Conservation (phyloP, 2,113 vertebrate genomes). For the Scalopus aquaticus region DNA sequence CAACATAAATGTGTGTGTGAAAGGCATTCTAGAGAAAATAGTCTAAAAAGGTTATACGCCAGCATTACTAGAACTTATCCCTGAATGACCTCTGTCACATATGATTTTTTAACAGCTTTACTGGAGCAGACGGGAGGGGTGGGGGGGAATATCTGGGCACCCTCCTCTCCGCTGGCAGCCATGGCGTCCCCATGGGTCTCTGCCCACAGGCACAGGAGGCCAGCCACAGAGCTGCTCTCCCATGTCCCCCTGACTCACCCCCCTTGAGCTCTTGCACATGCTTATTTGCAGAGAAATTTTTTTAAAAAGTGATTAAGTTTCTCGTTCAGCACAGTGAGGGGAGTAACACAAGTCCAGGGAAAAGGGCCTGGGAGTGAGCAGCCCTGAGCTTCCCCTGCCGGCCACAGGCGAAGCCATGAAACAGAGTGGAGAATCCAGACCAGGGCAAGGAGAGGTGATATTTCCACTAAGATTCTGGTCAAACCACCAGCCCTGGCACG, state of each 20-base stretch:
- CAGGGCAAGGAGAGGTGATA: neutral
- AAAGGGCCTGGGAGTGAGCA: neutral
- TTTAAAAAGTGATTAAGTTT: neutral
- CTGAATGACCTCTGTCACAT: too few relatives aligned
- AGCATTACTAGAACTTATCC: too few relatives aligned
- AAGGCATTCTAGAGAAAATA: neutral
- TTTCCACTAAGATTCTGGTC: neutral
- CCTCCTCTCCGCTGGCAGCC: neutral
- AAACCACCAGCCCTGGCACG: neutral
- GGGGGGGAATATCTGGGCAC: too few relatives aligned
- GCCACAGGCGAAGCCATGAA: neutral
- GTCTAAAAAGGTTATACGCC: too few relatives aligned
- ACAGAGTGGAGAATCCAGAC: neutral
- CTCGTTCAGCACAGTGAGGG: neutral
- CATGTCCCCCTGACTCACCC: neutral
- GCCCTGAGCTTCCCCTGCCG: neutral
- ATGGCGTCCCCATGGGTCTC: neutral
- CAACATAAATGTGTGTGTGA: neutral
- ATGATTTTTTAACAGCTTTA: too few relatives aligned
- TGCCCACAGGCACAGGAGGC: neutral
- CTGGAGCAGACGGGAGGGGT: too few relatives aligned
- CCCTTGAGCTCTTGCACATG: neutral
- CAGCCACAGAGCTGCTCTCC: neutral
- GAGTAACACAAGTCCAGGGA: neutral
- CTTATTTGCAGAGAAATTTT: conserved; percentile 10